A percentile compares a stretch with the other conserved stretches of the same genome.
These are phyloP conservation scores for Falco peregrinus DNA, from an alignment of 2,797 vertebrate species.

Conservation along the genomic window DNA sequence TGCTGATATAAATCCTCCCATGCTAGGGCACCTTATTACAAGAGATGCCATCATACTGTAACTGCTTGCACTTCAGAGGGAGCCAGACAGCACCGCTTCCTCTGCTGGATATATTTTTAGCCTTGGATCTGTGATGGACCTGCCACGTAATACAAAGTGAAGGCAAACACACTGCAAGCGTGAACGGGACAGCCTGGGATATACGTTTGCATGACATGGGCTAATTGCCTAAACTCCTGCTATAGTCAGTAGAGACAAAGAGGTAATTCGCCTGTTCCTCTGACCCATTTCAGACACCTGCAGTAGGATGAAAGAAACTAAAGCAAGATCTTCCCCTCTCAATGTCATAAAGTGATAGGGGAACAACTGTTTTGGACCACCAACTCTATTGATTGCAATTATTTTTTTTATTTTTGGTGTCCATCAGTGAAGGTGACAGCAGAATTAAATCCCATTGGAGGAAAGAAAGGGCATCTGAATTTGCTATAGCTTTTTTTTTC, in stretches of 20 bases:
- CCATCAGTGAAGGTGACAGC: neutral
- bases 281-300: neutral
- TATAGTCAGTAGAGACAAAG: neutral
- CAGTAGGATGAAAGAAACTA: neutral
- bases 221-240: neutral
- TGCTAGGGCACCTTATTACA: neutral
- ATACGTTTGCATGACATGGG: neutral
- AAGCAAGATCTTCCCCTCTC: neutral
- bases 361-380: neutral
- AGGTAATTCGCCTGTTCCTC: accelerated
- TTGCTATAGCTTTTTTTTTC: neutral
- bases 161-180: neutral
- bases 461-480: neutral
- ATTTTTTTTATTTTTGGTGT: neutral
- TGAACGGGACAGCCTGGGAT: neutral
- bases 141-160: neutral
- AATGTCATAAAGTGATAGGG: neutral
- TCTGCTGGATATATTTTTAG: neutral
- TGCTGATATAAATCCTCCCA: neutral
- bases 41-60: neutral
- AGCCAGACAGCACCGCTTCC: neutral
- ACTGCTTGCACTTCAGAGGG: neutral
- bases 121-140: neutral
- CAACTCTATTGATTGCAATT: neutral
- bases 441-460: neutral